Evolutionary conservation across 1,140 invertebrate genomes (phyloP).

Genomic region (Hyphantria cunea): DNA sequence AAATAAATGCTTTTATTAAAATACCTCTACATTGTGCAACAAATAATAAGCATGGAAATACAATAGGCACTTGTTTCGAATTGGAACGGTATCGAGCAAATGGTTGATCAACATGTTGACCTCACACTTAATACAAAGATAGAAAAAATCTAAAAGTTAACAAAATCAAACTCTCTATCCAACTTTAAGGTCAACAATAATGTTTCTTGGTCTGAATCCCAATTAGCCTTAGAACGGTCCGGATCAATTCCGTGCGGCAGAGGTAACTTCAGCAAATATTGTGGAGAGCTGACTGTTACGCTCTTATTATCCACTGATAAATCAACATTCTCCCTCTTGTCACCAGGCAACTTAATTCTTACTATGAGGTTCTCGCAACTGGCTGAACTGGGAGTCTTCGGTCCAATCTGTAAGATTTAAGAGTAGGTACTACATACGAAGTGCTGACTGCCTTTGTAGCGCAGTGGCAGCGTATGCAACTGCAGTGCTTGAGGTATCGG

Average conservation of each 20-base stretch:
- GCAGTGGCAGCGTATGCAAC: too few species aligned
- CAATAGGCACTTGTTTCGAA: background rate
- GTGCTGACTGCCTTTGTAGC: too few species aligned
- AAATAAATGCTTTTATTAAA: background rate
- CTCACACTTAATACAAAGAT: background rate
- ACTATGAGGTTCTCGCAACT: constrained; percentile 94
- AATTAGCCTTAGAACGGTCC: constrained; percentile 89
- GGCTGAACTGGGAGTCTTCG: constrained; percentile 89
- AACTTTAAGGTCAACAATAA: constrained; percentile 88
- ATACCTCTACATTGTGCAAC: too few species aligned
- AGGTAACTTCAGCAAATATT: constrained; percentile 88
- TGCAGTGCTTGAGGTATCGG: too few species aligned
- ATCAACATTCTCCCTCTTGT: constrained; percentile 85
- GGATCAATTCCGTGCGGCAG: constrained; percentile 91
- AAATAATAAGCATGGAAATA: background rate
- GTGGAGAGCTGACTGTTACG: constrained; percentile 83
- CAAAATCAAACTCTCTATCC: constrained; percentile 89
- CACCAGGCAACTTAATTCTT: constrained; percentile 87
- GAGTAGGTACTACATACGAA: too few species aligned
- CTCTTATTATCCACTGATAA: constrained; percentile 87
- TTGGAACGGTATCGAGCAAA: background rate
- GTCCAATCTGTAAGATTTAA: constrained; percentile 86
- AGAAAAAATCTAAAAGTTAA: constrained; percentile 88
- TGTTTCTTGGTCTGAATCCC: constrained; percentile 85
- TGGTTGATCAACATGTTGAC: background rate